Base-by-base conservation (phyloP, 2,888 invertebrate species). In the Phania funesta region DNA sequence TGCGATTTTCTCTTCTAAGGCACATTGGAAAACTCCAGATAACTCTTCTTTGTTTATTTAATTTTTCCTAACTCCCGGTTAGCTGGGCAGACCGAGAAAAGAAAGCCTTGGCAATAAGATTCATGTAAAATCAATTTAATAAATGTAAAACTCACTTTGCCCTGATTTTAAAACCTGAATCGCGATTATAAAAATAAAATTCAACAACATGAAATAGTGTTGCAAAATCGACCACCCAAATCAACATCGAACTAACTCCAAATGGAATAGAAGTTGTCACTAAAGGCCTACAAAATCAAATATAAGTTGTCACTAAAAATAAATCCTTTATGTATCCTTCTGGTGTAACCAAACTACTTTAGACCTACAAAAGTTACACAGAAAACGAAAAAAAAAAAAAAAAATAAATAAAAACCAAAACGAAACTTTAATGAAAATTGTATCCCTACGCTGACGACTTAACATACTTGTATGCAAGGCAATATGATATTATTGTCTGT, bases 141-240 rank as follows among this genome's bases (percentile, higher is more conserved):
- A 29, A 26, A 54, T 9, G 11, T 20, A 70, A n/a, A n/a, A 58
- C 8, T 11, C 38, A 62, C 38, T 60, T 52, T 50, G 20, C 3
- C 20, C 26, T 50, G 38, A 62, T 29, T n/a, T 29, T 26, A 11
- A 38, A 67, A 50, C n/a, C 20, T 20, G 35, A 16, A 26, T 6
- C 41, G 46, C 50, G 65, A 64, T 65, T 64, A 75, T 46, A 16
- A 22, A 75, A 65, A 46, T 35, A 50, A 65, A 67, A 67, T 67
- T 48, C 35, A 38, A n/a, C 75, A 67, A 46, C 50, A 67, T 38
- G 2, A 18, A 48, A 50, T 26, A 24, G 58, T 58, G 50, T 29
- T 24, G 38, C 13, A 38, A 26, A 50, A 50, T 26, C 8, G 26
- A 22, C 18, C 7, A 71, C 22, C 32, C 6, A 8, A 48, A 60